Evolutionary conservation across 2,888 invertebrate genomes (phyloP).

Genomic region (Hirtodrosophila confusa): DNA sequence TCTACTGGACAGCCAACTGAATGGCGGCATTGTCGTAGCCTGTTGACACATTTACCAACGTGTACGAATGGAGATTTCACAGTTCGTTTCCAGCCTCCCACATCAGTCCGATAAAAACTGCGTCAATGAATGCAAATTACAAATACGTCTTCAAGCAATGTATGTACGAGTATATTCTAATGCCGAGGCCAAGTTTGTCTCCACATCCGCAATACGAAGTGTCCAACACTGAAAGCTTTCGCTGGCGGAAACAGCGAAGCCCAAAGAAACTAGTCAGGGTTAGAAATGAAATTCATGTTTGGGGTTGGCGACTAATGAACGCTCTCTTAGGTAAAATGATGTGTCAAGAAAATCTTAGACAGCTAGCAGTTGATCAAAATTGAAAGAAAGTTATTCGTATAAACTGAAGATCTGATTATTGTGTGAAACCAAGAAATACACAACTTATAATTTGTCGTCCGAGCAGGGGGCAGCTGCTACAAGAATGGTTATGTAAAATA

Average conservation of each 20-base stretch:
- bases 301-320: slow-evolving; percentile 13
- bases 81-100: slow-evolving; percentile 43
- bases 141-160: slow-evolving; percentile 55
- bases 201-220: slow-evolving; percentile 34
- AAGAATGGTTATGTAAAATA: too few species aligned
- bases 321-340: background rate
- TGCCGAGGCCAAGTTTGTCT: slow-evolving; percentile 47
- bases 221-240: slow-evolving; percentile 51
- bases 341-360: too few species aligned
- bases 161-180: slow-evolving; percentile 37
- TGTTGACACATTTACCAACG: slow-evolving; percentile 61
- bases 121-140: slow-evolving; percentile 77
- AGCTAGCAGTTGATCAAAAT: too few species aligned
- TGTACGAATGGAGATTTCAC: slow-evolving; percentile 54
- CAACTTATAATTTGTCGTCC: too few species aligned
- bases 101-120: slow-evolving; percentile 47
- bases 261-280: slow-evolving; percentile 40
- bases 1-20: slow-evolving; percentile 57
- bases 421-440: too few species aligned
- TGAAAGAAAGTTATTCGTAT: too few species aligned
- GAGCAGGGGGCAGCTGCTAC: too few species aligned
- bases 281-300: slow-evolving; percentile 13
- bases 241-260: slow-evolving; percentile 48
- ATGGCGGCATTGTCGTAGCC: slow-evolving; percentile 63
- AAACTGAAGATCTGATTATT: too few species aligned